Conservation (phyloP, 2,888 invertebrate species). For the Baronia brevicornis region DNA sequence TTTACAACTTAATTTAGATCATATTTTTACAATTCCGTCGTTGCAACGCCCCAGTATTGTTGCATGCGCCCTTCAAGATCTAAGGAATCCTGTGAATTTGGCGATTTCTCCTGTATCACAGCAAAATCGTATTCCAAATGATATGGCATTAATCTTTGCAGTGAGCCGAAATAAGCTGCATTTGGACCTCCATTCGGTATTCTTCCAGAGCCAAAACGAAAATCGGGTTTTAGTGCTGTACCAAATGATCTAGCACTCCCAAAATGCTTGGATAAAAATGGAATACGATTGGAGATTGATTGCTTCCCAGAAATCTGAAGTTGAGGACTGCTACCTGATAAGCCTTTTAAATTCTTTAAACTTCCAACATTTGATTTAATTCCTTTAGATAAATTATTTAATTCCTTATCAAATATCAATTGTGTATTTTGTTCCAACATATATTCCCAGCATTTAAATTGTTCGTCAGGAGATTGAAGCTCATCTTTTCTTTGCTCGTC, state of each 20-base stretch:
- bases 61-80: constrained; percentile 90
- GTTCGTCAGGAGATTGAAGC: constrained; percentile 82
- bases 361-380: constrained; percentile 71
- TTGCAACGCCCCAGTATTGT: constrained; percentile 93
- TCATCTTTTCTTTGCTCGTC: constrained; percentile 58
- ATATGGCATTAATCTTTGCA: constrained; percentile 89
- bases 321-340: constrained; percentile 83
- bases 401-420: constrained; percentile 89
- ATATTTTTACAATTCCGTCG: constrained; percentile 82
- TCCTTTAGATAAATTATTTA: constrained; percentile 84
- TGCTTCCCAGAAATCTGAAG: constrained; percentile 66
- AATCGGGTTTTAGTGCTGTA: constrained; percentile 76
- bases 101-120: constrained; percentile 85
- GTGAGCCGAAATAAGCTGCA: constrained; percentile 90
- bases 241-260: constrained; percentile 88
- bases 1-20: constrained; percentile 42
- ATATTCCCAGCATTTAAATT: constrained; percentile 95
- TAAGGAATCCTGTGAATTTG: constrained; percentile 80
- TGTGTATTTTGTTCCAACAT: constrained; percentile 95
- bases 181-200: constrained; percentile 86
- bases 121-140: constrained; percentile 88
- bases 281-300: constrained; percentile 49
- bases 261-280: constrained; percentile 83
- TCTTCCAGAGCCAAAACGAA: constrained; percentile 74
- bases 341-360: constrained; percentile 74